Evolutionary conservation across 2,888 invertebrate species (phyloP), one percentile per base, ranked within the genome.

Genomic region (Labia minor): DNA sequence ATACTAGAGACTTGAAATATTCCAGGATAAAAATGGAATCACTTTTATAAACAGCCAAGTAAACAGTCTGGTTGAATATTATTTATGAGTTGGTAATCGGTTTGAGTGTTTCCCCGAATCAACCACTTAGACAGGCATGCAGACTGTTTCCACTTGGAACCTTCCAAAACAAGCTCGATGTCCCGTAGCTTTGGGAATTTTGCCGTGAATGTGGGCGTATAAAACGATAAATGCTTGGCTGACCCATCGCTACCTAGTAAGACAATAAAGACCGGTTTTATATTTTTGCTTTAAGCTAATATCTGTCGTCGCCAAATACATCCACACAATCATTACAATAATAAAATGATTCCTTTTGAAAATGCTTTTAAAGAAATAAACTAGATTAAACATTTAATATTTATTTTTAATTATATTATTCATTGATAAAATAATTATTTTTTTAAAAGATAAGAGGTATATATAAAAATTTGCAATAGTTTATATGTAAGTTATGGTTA

Each of bases 241-340:
- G 14, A 49, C 26, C 49, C n/a, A 49, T 49, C 16, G 49, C 49
- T 49, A 49, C 49, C 49, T 49, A 49, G 49, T 49, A 49, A 49
- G 49, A 49, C 49, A 49, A 49, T 49, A 49, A 49, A 49, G 49
- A 49, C 49, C 49, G 49, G 49, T 49, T 49, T 49, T 49, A 2
- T 10, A 8, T 49, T 49, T 49, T 49, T 14, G 49, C 49, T 49
- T 49, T 49, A 49, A 49, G 49, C 49, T 49, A 49, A 49, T 49
- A 49, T 49, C 49, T 49, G 49, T 49, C 49, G 49, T 49, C 49
- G 49, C 49, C 49, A 49, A 49, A 49, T 49, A 49, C 14, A 49
- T 14, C 3, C n/a, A 3, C 49, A 49, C 2, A 49, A 14, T 14
- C 49, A 49, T 49, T 49, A 49, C 49, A 3, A 49, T 49, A 49